phyloP scores from a whole-genome alignment of 2,888 invertebrate genomes.

The Drepanosiphum platanoidis region DNA sequence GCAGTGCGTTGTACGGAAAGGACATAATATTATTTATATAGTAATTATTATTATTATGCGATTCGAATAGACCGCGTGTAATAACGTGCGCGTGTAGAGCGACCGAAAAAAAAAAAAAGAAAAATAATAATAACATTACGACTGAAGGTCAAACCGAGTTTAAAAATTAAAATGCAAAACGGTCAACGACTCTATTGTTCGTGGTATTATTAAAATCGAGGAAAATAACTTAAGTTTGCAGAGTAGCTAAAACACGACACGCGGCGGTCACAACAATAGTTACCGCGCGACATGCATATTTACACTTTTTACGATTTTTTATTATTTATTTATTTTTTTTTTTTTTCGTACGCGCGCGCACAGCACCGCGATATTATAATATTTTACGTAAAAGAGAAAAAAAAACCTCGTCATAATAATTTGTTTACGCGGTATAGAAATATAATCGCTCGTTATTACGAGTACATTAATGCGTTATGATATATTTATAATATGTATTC shows the following conservation, averaged over 20 bases:
- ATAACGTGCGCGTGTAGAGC: not conserved
- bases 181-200: conserved; percentile 51
- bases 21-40: too few relatives aligned
- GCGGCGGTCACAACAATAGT: not conserved
- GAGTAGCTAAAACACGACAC: conserved; percentile 4
- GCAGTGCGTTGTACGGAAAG: not conserved
- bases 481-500: too few relatives aligned
- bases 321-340: not conserved
- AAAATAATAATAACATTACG: not conserved
- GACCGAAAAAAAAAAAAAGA: not conserved
- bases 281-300: not conserved
- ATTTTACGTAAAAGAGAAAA: too few relatives aligned
- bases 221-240: conserved; percentile 14
- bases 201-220: conserved; percentile 34
- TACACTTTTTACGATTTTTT: not conserved
- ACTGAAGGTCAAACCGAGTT: conserved; percentile 47
- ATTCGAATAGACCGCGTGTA: conserved; percentile 15
- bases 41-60: not conserved
- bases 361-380: too few relatives aligned
- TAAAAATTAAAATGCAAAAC: conserved; percentile 44
- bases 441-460: too few relatives aligned
- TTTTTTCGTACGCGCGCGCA: too few relatives aligned
- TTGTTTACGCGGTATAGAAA: too few relatives aligned
- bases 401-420: too few relatives aligned
- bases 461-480: too few relatives aligned